A percentile compares a stretch with the other conserved stretches of the same genome.
Conservation (phyloP, 2,113 vertebrate genomes). For the Argyrosomus japonicus region DNA sequence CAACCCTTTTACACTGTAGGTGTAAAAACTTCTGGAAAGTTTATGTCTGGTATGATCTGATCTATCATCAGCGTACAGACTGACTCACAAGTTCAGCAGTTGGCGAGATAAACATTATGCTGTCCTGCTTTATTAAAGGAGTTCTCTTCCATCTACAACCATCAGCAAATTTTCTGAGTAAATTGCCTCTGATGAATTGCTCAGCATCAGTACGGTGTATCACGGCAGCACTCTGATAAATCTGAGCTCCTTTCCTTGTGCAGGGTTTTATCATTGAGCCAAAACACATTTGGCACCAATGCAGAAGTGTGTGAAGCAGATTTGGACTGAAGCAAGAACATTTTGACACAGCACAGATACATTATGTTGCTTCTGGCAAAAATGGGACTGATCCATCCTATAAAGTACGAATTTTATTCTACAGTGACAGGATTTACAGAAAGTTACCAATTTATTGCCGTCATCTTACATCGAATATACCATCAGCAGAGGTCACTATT, state of each 20-base stretch:
- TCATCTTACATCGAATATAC: background rate
- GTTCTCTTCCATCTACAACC: constrained; percentile 19
- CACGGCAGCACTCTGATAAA: background rate
- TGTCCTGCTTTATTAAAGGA: constrained; percentile 13
- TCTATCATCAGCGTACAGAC: background rate
- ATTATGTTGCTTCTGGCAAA: background rate
- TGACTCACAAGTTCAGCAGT: background rate
- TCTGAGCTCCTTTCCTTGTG: background rate
- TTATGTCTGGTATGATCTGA: background rate
- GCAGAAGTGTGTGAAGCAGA: constrained; percentile 1
- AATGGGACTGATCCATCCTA: background rate
- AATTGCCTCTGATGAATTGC: constrained; percentile 27
- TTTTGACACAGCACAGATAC: constrained; percentile 16
- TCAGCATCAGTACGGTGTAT: background rate
- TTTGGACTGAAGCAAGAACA: background rate
- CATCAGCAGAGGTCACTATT: background rate
- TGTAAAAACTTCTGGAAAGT: background rate
- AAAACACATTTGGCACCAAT: constrained; percentile 36
- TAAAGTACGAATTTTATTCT: background rate
- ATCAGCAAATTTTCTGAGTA: constrained; percentile 31
- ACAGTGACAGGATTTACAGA: background rate
- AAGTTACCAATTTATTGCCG: background rate
- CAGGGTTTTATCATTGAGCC: constrained; percentile 23
- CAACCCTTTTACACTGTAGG: background rate
- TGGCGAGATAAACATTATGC: constrained; percentile 7